Conservation (phyloP, 2,797 vertebrate genomes). For the Acanthurus lineatus region DNA sequence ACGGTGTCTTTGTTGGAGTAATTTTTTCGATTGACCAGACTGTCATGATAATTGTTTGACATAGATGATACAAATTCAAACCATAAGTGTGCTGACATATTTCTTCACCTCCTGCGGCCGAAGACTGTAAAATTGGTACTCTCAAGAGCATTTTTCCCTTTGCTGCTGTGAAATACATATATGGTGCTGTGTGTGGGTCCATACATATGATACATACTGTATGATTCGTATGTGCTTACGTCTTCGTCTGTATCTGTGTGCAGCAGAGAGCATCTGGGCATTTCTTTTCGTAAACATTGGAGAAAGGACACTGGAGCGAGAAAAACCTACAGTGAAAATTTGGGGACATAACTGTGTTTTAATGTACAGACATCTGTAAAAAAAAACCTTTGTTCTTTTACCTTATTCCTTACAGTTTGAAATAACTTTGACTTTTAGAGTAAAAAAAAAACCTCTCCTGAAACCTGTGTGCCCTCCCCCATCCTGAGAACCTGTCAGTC, state of each 20-base stretch:
- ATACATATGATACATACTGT: conserved; percentile 32
- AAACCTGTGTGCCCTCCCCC: conserved; percentile 30
- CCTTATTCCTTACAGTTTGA: conserved; percentile 61
- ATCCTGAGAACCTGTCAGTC: conserved; percentile 53
- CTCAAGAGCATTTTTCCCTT: conserved; percentile 56
- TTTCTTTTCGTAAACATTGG: conserved; percentile 58
- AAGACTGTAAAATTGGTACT: conserved; percentile 57
- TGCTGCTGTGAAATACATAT: conserved; percentile 78
- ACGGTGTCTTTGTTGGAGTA: conserved; percentile 79
- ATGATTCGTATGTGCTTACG: conserved; percentile 36
- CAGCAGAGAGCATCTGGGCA: conserved; percentile 51
- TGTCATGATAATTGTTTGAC: conserved; percentile 80
- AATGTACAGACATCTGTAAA: conserved; percentile 77
- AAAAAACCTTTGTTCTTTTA: conserved; percentile 68
- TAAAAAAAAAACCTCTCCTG: conserved; percentile 36
- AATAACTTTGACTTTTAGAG: conserved; percentile 53
- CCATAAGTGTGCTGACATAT: conserved; percentile 58
- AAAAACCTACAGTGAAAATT: conserved; percentile 50
- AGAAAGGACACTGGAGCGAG: conserved; percentile 51
- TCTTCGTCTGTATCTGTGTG: conserved; percentile 52
- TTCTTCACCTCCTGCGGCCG: conserved; percentile 58
- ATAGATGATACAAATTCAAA: conserved; percentile 53
- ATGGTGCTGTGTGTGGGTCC: conserved; percentile 62
- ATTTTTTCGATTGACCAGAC: conserved; percentile 71
- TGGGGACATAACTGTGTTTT: conserved; percentile 69